Evolutionary conservation across 2,113 vertebrate species (phyloP).

Genomic region (Desmodus rotundus): DNA sequence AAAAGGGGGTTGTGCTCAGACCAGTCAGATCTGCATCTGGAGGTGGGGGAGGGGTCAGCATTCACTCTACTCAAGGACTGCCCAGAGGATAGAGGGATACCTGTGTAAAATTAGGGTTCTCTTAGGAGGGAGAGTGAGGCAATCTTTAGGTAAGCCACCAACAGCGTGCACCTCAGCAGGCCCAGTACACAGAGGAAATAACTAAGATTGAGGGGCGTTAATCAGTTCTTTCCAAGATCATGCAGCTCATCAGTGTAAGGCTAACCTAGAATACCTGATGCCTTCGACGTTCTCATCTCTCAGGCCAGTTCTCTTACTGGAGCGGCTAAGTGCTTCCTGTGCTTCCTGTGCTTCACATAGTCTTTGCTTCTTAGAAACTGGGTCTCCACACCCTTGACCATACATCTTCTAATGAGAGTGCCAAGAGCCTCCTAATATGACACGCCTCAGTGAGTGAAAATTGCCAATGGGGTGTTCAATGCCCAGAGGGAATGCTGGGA

Average conservation of each 20-base stretch:
- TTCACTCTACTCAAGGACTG: neutral
- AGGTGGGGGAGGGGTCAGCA: accelerated
- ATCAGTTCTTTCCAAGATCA: neutral
- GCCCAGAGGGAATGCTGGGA: neutral
- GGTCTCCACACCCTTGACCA: neutral
- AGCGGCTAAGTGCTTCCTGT: neutral
- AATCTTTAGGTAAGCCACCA: too few relatives aligned
- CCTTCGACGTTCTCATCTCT: neutral
- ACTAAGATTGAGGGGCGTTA: neutral
- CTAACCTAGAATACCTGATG: neutral
- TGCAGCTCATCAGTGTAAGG: neutral
- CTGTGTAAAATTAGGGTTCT: neutral
- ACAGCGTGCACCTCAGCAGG: neutral
- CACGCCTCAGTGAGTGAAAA: neutral
- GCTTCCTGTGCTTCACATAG: accelerated
- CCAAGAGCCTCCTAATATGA: neutral
- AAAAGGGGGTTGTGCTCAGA: neutral
- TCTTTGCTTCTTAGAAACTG: neutral
- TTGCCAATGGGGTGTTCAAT: neutral
- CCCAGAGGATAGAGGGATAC: neutral
- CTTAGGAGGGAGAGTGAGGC: neutral
- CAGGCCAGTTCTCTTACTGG: neutral
- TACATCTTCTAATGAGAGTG: neutral
- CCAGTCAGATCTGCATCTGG: neutral
- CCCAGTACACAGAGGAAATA: neutral